These are phyloP conservation scores for Brevimyrus niger DNA, from an alignment of 2,113 vertebrate species.

Conservation along the genomic window DNA sequence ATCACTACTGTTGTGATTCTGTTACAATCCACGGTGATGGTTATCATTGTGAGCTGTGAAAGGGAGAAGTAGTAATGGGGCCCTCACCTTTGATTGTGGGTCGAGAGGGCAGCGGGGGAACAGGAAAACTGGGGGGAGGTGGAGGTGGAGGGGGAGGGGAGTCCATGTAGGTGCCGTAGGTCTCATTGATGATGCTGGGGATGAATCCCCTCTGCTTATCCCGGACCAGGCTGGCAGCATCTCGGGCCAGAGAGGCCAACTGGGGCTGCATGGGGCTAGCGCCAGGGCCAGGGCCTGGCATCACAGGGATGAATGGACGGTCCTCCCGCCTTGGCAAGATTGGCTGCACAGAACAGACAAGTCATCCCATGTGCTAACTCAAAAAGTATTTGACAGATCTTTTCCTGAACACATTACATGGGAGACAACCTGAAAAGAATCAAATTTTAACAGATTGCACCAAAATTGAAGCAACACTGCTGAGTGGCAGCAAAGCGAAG, in stretches of 20 bases:
- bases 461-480: background rate
- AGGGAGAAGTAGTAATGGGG: background rate
- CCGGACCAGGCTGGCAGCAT: constrained; percentile 63
- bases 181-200: constrained; percentile 84
- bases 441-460: background rate
- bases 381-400: background rate
- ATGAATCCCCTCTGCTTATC: constrained; percentile 74
- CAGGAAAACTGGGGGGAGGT: constrained; percentile 36
- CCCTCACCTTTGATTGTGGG: constrained; percentile 70
- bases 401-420: background rate
- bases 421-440: background rate
- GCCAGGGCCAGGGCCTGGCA: constrained; percentile 49
- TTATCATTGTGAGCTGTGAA: background rate
- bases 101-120: constrained; percentile 74
- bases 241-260: constrained; percentile 67
- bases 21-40: background rate
- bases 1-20: background rate
- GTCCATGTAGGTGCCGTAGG: constrained; percentile 80
- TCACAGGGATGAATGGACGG: constrained; percentile 84
- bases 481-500: background rate
- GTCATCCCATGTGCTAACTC: background rate
- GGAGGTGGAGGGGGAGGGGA: constrained; percentile 47
- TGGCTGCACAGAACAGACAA: constrained; percentile 55
- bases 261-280: constrained; percentile 60
- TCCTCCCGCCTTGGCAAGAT: constrained; percentile 86